Percentiles rank a stretch among this genome's conserved stretches.
These are phyloP conservation scores for Rousettus leschenaultii DNA, from an alignment of 2,113 vertebrate genomes.

Conservation along the genomic window DNA sequence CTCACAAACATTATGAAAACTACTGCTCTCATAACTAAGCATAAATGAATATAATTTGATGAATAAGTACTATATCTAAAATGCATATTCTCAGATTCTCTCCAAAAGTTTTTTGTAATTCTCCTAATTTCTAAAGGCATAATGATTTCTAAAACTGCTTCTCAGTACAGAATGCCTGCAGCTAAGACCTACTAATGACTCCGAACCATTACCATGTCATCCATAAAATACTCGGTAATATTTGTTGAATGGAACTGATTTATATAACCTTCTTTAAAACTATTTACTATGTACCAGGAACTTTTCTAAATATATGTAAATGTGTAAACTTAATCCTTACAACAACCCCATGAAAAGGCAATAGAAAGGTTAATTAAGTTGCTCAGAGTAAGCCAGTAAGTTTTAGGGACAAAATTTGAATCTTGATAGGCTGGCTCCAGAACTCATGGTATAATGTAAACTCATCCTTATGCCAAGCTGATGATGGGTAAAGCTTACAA, in stretches of 20 bases:
- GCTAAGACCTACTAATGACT: background rate
- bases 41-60: conserved; percentile 1
- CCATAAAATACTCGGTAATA: background rate
- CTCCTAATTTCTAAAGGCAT: background rate
- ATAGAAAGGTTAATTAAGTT: background rate
- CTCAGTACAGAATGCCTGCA: background rate
- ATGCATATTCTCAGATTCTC: background rate
- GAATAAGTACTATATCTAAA: background rate
- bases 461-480: background rate
- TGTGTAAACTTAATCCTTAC: background rate
- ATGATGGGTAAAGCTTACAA: background rate
- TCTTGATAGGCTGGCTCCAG: background rate
- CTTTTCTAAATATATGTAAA: background rate
- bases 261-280: background rate
- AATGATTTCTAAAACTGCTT: background rate
- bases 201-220: background rate
- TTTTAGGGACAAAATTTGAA: background rate
- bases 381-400: background rate
- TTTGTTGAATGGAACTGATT: background rate
- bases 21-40: background rate
- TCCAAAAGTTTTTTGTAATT: background rate
- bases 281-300: background rate
- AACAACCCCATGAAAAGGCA: background rate
- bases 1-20: background rate
- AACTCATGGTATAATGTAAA: background rate